Evolutionary conservation across 2,797 vertebrate genomes (phyloP), one percentile per base, ranked within the genome.

Genomic region (Pseudocheirus occidentalis): DNA sequence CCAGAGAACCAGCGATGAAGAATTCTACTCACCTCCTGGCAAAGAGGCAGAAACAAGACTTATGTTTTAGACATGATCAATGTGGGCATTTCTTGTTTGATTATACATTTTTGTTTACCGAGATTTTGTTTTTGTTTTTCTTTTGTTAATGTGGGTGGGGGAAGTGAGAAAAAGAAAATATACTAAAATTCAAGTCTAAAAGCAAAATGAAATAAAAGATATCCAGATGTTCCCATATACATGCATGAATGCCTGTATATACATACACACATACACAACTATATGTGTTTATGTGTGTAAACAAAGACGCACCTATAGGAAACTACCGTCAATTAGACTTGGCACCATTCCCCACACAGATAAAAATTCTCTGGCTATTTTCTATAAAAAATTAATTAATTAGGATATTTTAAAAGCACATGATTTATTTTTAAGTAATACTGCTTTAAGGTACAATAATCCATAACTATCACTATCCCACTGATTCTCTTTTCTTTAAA

Each of bases 401-500:
- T 95, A n/a, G 55, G 62, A 92, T 24, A 55, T 91, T 95, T 95
- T 92, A 92, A 95, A 95, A 95, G 93, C 52, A 66, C n/a, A 55
- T 93, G 18, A 6, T 73, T 94, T 73, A 73, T 18, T 90, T 59
- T 40, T 7, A 93, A 94, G 95, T 96, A 94, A 59, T 95, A 87
- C 90, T 50, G 73, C 1, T 87, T 87, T 50, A 46, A 87, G 12
- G 40, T 27, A 87, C 46, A 46, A 81, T 81, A 81, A 81, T 81
- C 18, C 6, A 81, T 81, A 46, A 81, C n/a, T 81, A 81, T 81
- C n/a, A 81, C 66, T n/a, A 81, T 46, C 21, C 94, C 14, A 93
- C 4, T 57, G 52, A 50, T 92, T 96, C 94, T 94, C 91, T 54
- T 92, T 94, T 90, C 40, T 91, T 96, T 93, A 91, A 91, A 91